A percentile compares a stretch with the other conserved stretches of the same genome.
Conservation (phyloP, 2,113 vertebrate genomes). For the Nansenia antarctica region DNA sequence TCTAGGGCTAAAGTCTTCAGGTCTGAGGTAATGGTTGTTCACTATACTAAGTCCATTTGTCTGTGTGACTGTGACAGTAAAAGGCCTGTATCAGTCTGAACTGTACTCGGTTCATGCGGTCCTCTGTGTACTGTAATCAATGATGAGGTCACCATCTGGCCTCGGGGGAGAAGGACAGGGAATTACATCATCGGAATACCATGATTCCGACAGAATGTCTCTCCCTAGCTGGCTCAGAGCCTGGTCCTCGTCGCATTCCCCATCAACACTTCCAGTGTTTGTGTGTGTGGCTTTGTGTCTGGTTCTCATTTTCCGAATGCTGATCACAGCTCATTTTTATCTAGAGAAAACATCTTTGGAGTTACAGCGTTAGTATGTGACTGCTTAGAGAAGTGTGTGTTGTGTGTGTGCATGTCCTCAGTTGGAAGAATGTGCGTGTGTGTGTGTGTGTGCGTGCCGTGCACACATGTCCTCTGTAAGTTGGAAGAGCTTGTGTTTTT, state of each 20-base stretch:
- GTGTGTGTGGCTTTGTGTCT: background rate
- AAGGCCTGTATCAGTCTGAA: background rate
- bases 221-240: background rate
- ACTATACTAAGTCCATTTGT: no score
- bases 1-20: no score
- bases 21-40: no score
- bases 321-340: background rate
- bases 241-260: background rate
- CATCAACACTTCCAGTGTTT: background rate
- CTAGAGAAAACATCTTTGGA: no score
- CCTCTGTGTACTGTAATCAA: constrained; percentile 16
- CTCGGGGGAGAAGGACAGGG: constrained; percentile 1
- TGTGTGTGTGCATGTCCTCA: background rate
- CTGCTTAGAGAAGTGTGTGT: background rate
- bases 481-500: no score
- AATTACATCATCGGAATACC: constrained; percentile 25
- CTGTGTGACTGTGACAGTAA: no score
- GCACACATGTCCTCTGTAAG: no score
- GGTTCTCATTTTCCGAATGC: background rate
- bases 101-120: background rate
- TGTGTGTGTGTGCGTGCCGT: no score
- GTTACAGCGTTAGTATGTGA: no score
- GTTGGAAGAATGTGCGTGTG: no score
- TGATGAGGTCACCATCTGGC: constrained; percentile 15
- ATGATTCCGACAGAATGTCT: background rate